Evolutionary conservation across 2,888 invertebrate genomes (phyloP).

Genomic region (Drosophila engyochracea): DNA sequence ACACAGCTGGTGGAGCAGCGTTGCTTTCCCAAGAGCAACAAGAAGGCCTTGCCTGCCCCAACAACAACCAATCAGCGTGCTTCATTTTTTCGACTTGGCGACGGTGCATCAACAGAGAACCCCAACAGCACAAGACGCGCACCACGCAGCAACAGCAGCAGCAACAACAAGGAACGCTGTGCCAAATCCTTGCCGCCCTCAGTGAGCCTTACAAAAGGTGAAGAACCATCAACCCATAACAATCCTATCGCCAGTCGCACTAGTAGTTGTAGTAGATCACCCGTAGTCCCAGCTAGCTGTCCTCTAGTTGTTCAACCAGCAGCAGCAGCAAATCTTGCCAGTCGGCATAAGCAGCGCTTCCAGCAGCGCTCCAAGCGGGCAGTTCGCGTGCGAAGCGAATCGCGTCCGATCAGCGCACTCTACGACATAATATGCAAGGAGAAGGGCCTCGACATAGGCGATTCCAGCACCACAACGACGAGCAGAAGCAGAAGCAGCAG

Average conservation of each 20-base stretch:
- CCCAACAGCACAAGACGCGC: slow-evolving; percentile 33
- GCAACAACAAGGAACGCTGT: slow-evolving; percentile 68
- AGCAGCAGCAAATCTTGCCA: slow-evolving; percentile 56
- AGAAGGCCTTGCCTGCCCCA: background rate
- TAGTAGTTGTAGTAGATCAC: slow-evolving; percentile 44
- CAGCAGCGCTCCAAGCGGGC: slow-evolving; percentile 80
- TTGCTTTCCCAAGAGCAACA: slow-evolving; percentile 79
- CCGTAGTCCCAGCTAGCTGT: slow-evolving; percentile 69
- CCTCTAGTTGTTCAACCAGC: slow-evolving; percentile 48
- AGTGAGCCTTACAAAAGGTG: slow-evolving; percentile 81
- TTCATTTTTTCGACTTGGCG: slow-evolving; percentile 77
- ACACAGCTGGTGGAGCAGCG: slow-evolving; percentile 83
- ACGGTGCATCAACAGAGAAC: slow-evolving; percentile 62
- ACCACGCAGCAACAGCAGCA: slow-evolving; percentile 56
- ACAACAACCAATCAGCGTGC: slow-evolving; percentile 25
- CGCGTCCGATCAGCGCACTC: slow-evolving; percentile 85
- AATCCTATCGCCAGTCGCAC: slow-evolving; percentile 15
- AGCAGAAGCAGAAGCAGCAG: slow-evolving; percentile 41
- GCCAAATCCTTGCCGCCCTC: slow-evolving; percentile 75
- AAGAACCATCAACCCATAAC: slow-evolving; percentile 34
- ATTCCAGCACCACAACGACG: slow-evolving; percentile 65
- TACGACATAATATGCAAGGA: slow-evolving; percentile 86
- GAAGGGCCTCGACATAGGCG: slow-evolving; percentile 82
- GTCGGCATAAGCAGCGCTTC: slow-evolving; percentile 82
- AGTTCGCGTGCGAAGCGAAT: slow-evolving; percentile 84